Conservation (phyloP, 2,888 invertebrate species). For the Phyllotreta striolata region DNA sequence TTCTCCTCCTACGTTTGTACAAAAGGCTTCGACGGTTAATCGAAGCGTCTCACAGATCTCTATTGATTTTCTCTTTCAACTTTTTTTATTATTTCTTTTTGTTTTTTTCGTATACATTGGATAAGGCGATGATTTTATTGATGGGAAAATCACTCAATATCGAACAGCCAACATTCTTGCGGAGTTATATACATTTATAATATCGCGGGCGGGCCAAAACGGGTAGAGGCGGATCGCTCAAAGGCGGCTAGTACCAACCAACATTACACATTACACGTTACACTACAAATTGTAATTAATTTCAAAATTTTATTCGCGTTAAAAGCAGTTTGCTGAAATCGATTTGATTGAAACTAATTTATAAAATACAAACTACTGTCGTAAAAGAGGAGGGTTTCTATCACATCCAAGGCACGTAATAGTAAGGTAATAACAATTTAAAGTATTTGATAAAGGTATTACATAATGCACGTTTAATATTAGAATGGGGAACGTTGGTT, state of each 20-base stretch:
- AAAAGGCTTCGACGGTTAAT: background rate
- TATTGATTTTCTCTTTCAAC: slow-evolving; percentile 51
- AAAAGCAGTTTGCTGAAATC: too few species aligned
- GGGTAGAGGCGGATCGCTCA: slow-evolving; percentile 29
- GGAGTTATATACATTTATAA: slow-evolving; percentile 61
- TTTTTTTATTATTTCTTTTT: slow-evolving; percentile 45
- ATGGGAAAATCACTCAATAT: slow-evolving; percentile 63
- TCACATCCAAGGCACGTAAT: too few species aligned
- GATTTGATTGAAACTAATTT: too few species aligned
- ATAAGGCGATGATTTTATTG: slow-evolving; percentile 70
- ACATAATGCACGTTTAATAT: background rate
- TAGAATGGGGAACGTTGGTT: background rate
- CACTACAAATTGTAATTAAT: background rate
- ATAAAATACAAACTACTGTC: too few species aligned
- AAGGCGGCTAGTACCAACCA: slow-evolving; percentile 14
- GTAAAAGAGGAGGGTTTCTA: too few species aligned
- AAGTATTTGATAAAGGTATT: background rate
- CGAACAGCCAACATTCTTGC: slow-evolving; percentile 63
- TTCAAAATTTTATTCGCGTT: background rate
- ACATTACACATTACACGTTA: background rate
- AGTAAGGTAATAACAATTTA: background rate
- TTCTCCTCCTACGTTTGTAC: background rate
- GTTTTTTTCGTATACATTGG: slow-evolving; percentile 73
- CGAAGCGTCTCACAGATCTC: slow-evolving; percentile 49
- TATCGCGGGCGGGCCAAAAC: slow-evolving; percentile 36